Percentiles rank a stretch among this genome's conserved stretches.
These are phyloP conservation scores for Eupleurogrammus muticus DNA, from an alignment of 2,797 vertebrate species.

Conservation along the genomic window DNA sequence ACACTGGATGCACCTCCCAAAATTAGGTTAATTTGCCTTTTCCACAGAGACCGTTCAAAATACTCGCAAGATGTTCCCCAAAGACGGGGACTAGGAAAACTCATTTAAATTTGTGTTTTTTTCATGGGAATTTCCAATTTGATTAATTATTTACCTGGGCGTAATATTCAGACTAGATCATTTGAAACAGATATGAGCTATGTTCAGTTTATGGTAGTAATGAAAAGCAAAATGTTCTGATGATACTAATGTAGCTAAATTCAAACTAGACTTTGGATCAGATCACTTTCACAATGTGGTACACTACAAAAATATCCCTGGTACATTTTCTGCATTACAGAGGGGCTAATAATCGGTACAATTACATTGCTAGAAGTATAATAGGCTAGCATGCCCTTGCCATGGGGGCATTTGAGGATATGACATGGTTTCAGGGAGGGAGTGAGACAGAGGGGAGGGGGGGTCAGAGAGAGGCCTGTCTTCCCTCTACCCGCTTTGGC, in stretches of 20 bases:
- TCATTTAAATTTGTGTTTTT: slow-evolving; percentile 22
- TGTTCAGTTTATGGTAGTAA: background rate
- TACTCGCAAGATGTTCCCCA: slow-evolving; percentile 36
- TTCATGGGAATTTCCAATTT: slow-evolving; percentile 14
- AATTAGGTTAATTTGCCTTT: slow-evolving; percentile 77
- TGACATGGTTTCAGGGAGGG: slow-evolving; percentile 33
- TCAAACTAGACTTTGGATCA: background rate
- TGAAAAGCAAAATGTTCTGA: slow-evolving; percentile 3
- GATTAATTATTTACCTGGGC: slow-evolving; percentile 37
- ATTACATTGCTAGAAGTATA: slow-evolving; percentile 4
- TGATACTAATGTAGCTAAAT: background rate
- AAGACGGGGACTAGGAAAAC: slow-evolving; percentile 34
- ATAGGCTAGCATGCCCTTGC: slow-evolving; percentile 27
- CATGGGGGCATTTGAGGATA: slow-evolving; percentile 35
- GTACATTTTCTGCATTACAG: background rate
- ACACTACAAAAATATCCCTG: slow-evolving; percentile 2
- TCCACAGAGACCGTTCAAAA: slow-evolving; percentile 53
- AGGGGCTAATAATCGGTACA: background rate
- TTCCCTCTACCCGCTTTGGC: slow-evolving; percentile 35
- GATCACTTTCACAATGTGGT: background rate
- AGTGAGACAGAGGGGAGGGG: slow-evolving; percentile 30
- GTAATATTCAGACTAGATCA: slow-evolving; percentile 16
- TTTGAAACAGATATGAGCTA: slow-evolving; percentile 29
- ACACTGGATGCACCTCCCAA: slow-evolving; percentile 75
- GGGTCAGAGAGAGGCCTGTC: slow-evolving; percentile 16